Percentiles rank a stretch among this genome's conserved stretches.
Evolutionary conservation across 2,113 vertebrate species (phyloP).

Genomic region (Bungarus multicinctus): DNA sequence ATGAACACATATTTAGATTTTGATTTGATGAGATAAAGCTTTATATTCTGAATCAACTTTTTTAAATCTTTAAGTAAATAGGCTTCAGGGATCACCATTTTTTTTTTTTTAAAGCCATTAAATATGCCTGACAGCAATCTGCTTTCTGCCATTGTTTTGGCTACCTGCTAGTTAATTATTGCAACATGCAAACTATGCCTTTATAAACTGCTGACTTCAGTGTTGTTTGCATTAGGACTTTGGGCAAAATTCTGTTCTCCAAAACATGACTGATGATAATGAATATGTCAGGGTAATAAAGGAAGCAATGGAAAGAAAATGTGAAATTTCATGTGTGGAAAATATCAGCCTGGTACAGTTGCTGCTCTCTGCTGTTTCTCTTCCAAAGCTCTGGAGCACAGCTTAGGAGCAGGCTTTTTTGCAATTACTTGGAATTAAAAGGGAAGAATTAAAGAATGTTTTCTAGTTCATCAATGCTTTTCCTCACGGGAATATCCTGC

Average conservation of each 20-base stretch:
- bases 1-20: not conserved
- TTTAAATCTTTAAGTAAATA: not conserved
- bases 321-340: not conserved
- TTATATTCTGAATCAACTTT: not conserved
- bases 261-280: conserved; percentile 6
- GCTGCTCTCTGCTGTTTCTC: not conserved
- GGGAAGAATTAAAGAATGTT: not conserved
- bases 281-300: not conserved
- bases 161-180: not conserved
- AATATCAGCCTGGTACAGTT: not conserved
- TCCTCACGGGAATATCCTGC: not conserved
- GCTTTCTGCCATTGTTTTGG: not conserved
- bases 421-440: not conserved
- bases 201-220: conserved; percentile 16
- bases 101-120: not conserved
- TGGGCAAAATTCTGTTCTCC: not conserved
- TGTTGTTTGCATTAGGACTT: conserved; percentile 9
- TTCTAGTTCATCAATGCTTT: not conserved
- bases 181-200: conserved; percentile 1
- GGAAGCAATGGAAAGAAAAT: not conserved
- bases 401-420: not conserved
- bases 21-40: not conserved
- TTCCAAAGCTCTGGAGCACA: not conserved
- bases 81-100: not conserved
- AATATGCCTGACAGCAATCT: conserved; percentile 2